Base-by-base conservation (phyloP, 2,113 vertebrate species). In the Acinonyx jubatus region DNA sequence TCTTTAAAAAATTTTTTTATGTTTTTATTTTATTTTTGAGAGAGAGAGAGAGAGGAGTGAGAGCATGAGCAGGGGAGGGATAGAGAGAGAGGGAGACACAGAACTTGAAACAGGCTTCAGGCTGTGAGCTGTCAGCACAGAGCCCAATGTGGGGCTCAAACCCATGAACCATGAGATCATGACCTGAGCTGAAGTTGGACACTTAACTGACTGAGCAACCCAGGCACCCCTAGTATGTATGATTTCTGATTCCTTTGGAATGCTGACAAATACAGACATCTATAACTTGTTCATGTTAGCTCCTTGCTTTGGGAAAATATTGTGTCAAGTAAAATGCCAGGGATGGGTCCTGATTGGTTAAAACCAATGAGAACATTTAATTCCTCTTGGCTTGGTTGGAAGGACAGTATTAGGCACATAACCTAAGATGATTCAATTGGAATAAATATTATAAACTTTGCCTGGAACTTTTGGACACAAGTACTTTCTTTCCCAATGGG, bases 231-330 rank as follows among this genome's bases (percentile, higher is more conserved):
- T 55, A 76, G 7, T 7, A 0, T 74, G 4, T 41, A 57, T 31
- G 5, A 45, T 25, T 76, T 94, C 36, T 65, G 29, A 27, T 92
- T 76, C 14, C 7, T 45, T 65, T 7, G 0, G 23, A 23, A 74
- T 33, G 31, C 55, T 50, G 36, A 73, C 18, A 81, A 84, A 31
- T 61, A 11, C 27, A 94, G 27, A 5, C 36, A 76, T 84, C 80
- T 88, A 10, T 1, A 93, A 0, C 29, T 81, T 68, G 8, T 10
- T 95, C 50, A 10, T 14, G 15, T n/a, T 81, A 50, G 36, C 23
- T 63, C 91, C 14, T 91, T 93, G 7, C 48, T 97, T 89, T 65
- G 45, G 29, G 25, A 97, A 84, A 82, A 74, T 33, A 48, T 13
- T 57, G 45, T n/a, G 23, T 41, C 38, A 65, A 6, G 23, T 76